Percentiles rank a stretch among this genome's conserved stretches.
Conservation (phyloP, 2,113 vertebrate genomes). For the Hypanus sabinus region DNA sequence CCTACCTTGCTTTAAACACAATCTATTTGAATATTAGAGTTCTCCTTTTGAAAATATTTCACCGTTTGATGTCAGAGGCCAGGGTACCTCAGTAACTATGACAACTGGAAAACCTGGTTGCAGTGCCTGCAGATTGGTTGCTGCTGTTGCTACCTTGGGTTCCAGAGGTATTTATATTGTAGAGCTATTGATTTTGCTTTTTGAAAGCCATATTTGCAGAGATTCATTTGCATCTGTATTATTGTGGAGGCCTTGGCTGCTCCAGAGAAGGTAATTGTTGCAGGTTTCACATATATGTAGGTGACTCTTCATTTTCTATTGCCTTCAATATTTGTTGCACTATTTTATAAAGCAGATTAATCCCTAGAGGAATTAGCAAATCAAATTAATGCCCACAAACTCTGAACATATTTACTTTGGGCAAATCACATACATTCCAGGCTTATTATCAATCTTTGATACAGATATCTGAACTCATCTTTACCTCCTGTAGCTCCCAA, state of each 20-base stretch:
- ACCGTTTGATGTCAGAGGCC: conserved; percentile 1
- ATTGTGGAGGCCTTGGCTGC: background rate
- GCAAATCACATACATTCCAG: background rate
- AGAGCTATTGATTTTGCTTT: background rate
- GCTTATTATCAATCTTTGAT: background rate
- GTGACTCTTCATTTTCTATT: background rate
- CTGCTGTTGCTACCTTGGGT: background rate
- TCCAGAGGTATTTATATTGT: conserved; percentile 3
- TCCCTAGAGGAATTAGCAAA: background rate
- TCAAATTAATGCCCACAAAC: background rate
- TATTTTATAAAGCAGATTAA: background rate
- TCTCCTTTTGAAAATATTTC: conserved; percentile 13
- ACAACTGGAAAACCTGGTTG: conserved; percentile 1
- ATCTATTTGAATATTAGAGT: conserved; percentile 7
- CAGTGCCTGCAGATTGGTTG: background rate
- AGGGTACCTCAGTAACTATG: conserved; percentile 17
- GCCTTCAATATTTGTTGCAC: background rate
- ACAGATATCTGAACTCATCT: background rate
- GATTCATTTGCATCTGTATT: background rate
- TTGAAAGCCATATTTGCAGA: background rate
- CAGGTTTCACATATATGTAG: background rate
- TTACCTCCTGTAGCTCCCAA: background rate
- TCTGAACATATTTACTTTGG: background rate
- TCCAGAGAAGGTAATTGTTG: background rate
- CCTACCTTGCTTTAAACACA: background rate